Conservation (phyloP, 2,888 invertebrate species). For the Troides helena region DNA sequence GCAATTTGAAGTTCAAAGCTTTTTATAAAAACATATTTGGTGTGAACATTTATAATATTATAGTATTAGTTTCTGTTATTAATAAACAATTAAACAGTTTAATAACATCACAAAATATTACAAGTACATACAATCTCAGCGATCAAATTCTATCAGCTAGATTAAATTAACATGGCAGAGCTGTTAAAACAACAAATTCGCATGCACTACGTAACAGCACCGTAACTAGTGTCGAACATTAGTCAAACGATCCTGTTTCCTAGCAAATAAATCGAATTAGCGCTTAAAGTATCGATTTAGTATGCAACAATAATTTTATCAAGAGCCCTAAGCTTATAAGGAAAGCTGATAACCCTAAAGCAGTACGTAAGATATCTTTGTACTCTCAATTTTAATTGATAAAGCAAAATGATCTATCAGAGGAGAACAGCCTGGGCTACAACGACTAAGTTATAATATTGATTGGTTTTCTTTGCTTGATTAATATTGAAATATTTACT, state of each 20-base stretch:
- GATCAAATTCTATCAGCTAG: conserved; percentile 17
- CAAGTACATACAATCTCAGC: conserved; percentile 11
- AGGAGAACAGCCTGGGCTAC: not conserved
- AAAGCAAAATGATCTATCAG: not conserved
- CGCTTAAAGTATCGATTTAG: conserved; percentile 32
- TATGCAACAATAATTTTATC: conserved; percentile 35
- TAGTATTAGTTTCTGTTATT: not conserved
- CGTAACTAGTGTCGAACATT: conserved; percentile 38
- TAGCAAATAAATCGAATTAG: conserved; percentile 48
- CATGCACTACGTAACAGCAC: conserved; percentile 31
- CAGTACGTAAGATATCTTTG: conserved; percentile 11
- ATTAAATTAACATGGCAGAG: conserved; percentile 28
- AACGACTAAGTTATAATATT: not conserved
- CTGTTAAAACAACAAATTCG: conserved; percentile 33
- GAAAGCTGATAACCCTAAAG: conserved; percentile 35
- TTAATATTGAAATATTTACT: not conserved
- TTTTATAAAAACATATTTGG: no score
- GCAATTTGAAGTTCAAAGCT: no score
- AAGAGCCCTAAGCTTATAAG: conserved; percentile 35
- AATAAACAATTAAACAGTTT: not conserved
- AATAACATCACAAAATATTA: conserved; percentile 6
- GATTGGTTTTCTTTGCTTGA: not conserved
- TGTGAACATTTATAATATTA: no score
- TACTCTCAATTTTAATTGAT: conserved; percentile 8
- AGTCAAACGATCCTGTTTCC: conserved; percentile 41